A percentile compares a stretch with the other conserved stretches of the same genome.
Evolutionary conservation across 1,140 invertebrate genomes (phyloP).

Genomic region (Dysdera silvatica): DNA sequence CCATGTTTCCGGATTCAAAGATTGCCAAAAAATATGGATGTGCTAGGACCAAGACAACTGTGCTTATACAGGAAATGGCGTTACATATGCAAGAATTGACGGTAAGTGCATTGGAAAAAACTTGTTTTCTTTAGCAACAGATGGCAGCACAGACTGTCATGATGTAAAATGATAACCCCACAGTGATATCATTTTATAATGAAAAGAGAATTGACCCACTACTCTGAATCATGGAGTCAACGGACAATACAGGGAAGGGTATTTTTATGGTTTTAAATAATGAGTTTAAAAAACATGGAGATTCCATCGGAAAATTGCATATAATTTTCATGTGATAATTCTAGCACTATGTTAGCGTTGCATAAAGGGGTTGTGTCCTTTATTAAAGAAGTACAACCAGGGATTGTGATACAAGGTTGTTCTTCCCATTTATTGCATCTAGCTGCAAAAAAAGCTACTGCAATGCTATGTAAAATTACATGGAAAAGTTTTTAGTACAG

Average conservation of each 20-base stretch:
- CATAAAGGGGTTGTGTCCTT: neutral
- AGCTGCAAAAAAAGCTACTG: neutral
- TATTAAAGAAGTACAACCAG: neutral
- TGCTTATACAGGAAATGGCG: neutral
- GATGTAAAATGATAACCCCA: too few species aligned
- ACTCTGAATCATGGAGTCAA: too few species aligned
- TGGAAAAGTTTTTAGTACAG: neutral
- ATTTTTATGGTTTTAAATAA: neutral
- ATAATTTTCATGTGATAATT: neutral
- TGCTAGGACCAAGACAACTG: neutral
- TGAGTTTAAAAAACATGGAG: neutral
- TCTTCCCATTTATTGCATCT: neutral
- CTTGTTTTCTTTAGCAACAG: neutral
- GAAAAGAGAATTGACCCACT: too few species aligned
- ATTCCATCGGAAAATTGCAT: neutral
- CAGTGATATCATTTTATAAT: too few species aligned
- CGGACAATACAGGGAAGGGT: too few species aligned
- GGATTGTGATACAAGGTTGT: neutral
- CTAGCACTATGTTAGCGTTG: neutral
- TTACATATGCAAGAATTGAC: neutral
- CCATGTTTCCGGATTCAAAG: neutral
- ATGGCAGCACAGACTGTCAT: too few species aligned
- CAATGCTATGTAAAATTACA: neutral
- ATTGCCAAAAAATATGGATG: slow-evolving; percentile 7
- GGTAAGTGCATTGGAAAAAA: neutral